Percentiles rank a stretch among this genome's conserved stretches.
Evolutionary conservation across 2,797 vertebrate species (phyloP).

Genomic region (Morus bassanus): DNA sequence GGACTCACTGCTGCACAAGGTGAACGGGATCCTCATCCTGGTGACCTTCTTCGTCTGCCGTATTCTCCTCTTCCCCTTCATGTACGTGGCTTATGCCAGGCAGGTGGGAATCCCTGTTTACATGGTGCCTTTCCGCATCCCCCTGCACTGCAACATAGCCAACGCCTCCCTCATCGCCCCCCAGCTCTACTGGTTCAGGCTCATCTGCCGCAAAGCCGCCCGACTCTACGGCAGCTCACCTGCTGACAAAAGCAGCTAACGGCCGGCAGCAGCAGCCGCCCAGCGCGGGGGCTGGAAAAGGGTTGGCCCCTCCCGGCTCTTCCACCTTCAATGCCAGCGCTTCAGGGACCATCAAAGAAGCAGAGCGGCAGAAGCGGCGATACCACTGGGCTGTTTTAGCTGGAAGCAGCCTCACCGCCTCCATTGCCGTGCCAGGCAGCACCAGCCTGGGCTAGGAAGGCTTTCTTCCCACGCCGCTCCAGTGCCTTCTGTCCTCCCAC

Average conservation of each 20-base stretch:
- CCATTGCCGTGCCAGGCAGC: not conserved
- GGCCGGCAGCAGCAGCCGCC: not conserved
- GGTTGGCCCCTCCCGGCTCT: not conserved
- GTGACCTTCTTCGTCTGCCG: slow-evolving; percentile 92
- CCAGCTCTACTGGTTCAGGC: slow-evolving; percentile 96
- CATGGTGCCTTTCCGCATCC: slow-evolving; percentile 88
- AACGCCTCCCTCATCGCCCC: slow-evolving; percentile 90
- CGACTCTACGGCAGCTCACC: slow-evolving; percentile 79
- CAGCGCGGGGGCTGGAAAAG: not conserved
- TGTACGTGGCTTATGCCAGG: slow-evolving; percentile 89
- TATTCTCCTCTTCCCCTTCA: slow-evolving; percentile 94
- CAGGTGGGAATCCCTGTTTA: slow-evolving; percentile 84
- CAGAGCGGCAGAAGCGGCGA: not conserved
- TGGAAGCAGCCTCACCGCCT: not conserved
- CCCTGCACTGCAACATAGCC: slow-evolving; percentile 87
- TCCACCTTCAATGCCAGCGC: not conserved
- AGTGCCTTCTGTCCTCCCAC: not conserved
- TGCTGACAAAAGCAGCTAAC: slow-evolving; percentile 58
- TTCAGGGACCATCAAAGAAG: not conserved
- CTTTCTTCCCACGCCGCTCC: not conserved
- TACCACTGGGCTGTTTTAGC: not conserved
- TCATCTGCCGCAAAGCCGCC: slow-evolving; percentile 90
- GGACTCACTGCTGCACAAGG: slow-evolving; percentile 89
- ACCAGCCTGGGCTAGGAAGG: not conserved
- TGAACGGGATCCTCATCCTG: slow-evolving; percentile 88